Evolutionary conservation across 1,140 invertebrate species (phyloP).

Genomic region (Apis mellifera): DNA sequence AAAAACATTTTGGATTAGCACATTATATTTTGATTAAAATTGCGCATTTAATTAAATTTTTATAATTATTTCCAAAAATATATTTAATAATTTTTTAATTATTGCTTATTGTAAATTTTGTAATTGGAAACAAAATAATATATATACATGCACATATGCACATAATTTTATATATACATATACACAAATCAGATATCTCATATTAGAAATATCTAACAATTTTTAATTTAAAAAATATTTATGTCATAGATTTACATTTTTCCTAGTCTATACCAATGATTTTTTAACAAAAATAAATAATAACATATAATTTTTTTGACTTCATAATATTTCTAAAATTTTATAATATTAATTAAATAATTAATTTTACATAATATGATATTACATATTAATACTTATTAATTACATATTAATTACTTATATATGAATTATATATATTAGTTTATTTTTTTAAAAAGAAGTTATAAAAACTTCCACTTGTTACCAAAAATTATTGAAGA

Average conservation of each 20-base stretch:
- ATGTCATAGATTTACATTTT: conserved; percentile 47
- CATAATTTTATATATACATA: background rate
- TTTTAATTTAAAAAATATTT: conserved; percentile 32
- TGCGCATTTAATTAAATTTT: background rate
- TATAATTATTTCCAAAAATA: background rate
- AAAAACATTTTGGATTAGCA: background rate
- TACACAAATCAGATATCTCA: background rate
- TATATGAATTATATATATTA: conserved; percentile 2
- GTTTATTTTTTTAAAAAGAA: conserved; percentile 23
- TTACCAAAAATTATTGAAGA: conserved; percentile 12
- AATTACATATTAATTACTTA: conserved; percentile 22
- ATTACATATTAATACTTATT: conserved; percentile 23
- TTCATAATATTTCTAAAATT: too few species aligned
- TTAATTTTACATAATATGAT: conserved; percentile 30
- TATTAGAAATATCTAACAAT: conserved; percentile 15
- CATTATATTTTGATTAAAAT: background rate
- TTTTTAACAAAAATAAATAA: conserved; percentile 44
- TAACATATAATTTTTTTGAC: conserved; percentile 8
- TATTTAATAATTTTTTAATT: background rate
- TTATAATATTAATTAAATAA: too few species aligned
- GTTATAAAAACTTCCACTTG: background rate
- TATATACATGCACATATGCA: background rate
- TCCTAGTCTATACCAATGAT: conserved; percentile 66
- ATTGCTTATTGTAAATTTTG: background rate
- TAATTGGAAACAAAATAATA: background rate